Base-by-base conservation (phyloP, 2,888 invertebrate species). In the Cataglyphis livida region DNA sequence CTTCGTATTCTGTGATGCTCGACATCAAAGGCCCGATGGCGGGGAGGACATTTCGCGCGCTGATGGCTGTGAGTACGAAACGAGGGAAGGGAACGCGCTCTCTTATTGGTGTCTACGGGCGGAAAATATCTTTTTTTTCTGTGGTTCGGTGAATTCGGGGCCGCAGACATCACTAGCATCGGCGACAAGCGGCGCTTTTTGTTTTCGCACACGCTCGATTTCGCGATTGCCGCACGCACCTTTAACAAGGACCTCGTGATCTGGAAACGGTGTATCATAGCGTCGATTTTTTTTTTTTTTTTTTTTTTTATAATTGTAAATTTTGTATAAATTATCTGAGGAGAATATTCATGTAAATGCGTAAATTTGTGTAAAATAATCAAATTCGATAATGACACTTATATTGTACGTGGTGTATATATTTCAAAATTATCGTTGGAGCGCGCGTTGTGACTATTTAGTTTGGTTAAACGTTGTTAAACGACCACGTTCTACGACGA, bases 21-120 rank as follows among this genome's bases (percentile, higher is more conserved):
- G 83, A 88, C 85, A 86, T 90, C 89, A 89, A 89, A 89, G 89
- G 25, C 38, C 44, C 25, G 21, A 51, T 51, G 51, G 51, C n/a
- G 7, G 51, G 51, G 44, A 66, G 65, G 65, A 89, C 79, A 76
- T 85, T 90, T 85, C 62, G 79, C 84, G 65, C 81, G 81, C 41
- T 35, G 82, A 65, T 82, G 82, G 21, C 73, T 65, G 70, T 9
- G 86, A 68, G 68, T 41, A 35, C 18, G 32, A 73, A 79, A 68
- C 21, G 44, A 21, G 59, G 73, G 74, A 70, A 35, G 73, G 78
- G 25, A 59, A 18, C 25, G 1, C 41, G 38, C 18, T 59, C 78
- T 79, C 74, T 79, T 79, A 68, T 79, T 59, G 44, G 73, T 71
- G 73, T 78, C 44, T 78, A 70, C 25, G 35, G 25, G 59, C 59